A percentile compares a stretch with the other conserved stretches of the same genome.
phyloP scores from a whole-genome alignment of 2,113 vertebrate genomes.

The Rutilus rutilus region DNA sequence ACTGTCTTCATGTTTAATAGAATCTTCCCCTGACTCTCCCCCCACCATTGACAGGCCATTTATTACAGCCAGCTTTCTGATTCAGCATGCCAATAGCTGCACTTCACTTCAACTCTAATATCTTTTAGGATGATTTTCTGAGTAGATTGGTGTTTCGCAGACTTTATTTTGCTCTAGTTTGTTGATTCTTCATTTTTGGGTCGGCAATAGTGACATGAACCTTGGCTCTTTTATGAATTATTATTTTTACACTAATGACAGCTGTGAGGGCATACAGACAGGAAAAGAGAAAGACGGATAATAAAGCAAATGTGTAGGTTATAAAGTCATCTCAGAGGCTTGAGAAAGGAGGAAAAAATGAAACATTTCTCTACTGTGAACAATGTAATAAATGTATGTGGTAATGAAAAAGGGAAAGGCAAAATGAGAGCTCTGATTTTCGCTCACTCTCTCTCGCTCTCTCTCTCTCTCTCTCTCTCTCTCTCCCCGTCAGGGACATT shows the following conservation, averaged over 20 bases:
- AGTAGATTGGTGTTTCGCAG: background rate
- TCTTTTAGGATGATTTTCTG: background rate
- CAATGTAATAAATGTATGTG: background rate
- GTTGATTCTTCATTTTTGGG: background rate
- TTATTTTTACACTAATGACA: background rate
- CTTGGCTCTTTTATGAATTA: background rate
- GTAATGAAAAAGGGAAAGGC: background rate
- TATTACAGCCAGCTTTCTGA: background rate
- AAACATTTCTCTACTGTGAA: background rate
- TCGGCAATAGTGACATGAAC: background rate
- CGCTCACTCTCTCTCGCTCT: background rate
- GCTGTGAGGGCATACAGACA: background rate
- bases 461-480: background rate
- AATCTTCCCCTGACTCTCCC: slow-evolving; percentile 19
- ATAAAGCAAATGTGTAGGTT: background rate
- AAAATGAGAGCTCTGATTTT: slow-evolving; percentile 1
- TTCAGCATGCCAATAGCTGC: background rate
- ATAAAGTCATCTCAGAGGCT: slow-evolving; percentile 23
- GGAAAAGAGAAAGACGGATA: slow-evolving; percentile 16
- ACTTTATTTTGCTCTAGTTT: background rate
- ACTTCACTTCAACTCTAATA: background rate
- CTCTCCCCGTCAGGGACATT: background rate
- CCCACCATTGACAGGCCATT: slow-evolving; percentile 17
- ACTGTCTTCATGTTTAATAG: slow-evolving; percentile 34
- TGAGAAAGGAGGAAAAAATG: background rate